phyloP scores from a whole-genome alignment of 2,888 invertebrate species.

The Chaetogeoica ovagalla region DNA sequence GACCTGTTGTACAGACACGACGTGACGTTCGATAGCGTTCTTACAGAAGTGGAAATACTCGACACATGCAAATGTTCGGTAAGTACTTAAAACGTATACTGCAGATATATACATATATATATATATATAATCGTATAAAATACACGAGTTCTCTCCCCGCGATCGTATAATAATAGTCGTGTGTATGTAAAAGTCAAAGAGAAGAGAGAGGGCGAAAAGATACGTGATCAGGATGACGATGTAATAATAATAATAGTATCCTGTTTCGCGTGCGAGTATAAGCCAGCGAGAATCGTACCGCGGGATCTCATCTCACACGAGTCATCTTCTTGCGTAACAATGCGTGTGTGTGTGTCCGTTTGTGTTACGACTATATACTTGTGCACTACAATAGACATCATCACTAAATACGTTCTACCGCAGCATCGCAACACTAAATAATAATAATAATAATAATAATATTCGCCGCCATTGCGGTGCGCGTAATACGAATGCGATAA shows the following conservation, averaged over 20 bases:
- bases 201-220: constrained; percentile 10
- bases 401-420: too few species aligned
- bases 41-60: constrained; percentile 76
- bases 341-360: neutral
- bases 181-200: constrained; percentile 24
- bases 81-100: constrained; percentile 58
- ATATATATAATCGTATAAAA: neutral
- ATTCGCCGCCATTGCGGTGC: too few species aligned
- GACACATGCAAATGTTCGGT: constrained; percentile 75
- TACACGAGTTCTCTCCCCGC: neutral
- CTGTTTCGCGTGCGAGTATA: constrained; percentile 15
- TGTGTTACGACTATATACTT: too few species aligned
- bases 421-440: too few species aligned
- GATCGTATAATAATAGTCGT: constrained; percentile 13
- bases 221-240: constrained; percentile 47
- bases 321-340: constrained; percentile 28
- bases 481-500: too few species aligned
- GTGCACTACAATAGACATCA: too few species aligned
- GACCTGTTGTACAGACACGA: constrained; percentile 78
- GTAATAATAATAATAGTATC: neutral
- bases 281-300: constrained; percentile 2
- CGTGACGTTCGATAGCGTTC: constrained; percentile 71
- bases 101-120: constrained; percentile 9
- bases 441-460: too few species aligned
- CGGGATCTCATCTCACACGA: constrained; percentile 22